Evolutionary conservation across 2,113 vertebrate genomes (phyloP), one percentile per base, ranked within the genome.

Genomic region (Phoenicopterus ruber): DNA sequence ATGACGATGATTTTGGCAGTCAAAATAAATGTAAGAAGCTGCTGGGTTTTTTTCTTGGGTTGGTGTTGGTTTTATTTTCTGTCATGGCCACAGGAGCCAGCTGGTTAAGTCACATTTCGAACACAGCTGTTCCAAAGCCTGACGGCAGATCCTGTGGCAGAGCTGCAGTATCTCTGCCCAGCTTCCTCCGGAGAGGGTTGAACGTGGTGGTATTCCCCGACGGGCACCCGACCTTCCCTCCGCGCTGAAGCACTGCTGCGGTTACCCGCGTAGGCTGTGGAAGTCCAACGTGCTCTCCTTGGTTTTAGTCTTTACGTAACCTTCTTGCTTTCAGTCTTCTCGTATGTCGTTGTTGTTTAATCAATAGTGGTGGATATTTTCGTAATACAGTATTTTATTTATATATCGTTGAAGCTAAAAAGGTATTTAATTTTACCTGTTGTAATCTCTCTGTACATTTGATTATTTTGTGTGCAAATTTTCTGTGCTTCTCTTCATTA

Each of bases 11-110:
- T 85, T 82, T 61, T 95, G 74, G 54, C 87, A 92, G 36, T 16
- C 36, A 79, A 26, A 84, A 26, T 66, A 73, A 58, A 24, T 9
- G 26, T 22, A 29, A 76, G 49, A 69, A 88, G 44, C n/a, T 31
- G 5, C 28, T 17, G 54, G 7, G 1, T n/a, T 38, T 36, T 18
- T 5, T 1, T 1, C 8, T 32, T 25, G 42, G 9, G 14, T 17
- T 54, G 47, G 5, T 15, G 18, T 62, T 3, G n/a, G 31, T 38
- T 47, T 67, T 17, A 21, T 11, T 5, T 6, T 3, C 36, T 66
- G 2, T 40, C 10, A 34, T 11, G 62, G 42, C 79, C 3, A 0
- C 7, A 34, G 59, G 55, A 89, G 44, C 2, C 18, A 62, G 25
- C 50, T 59, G 46, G 14, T 40, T 70, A 69, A 82, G 58, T 42